Percentiles rank a stretch among this genome's conserved stretches.
Evolutionary conservation across 2,113 vertebrate species (phyloP).

Genomic region (Hemicordylus capensis): DNA sequence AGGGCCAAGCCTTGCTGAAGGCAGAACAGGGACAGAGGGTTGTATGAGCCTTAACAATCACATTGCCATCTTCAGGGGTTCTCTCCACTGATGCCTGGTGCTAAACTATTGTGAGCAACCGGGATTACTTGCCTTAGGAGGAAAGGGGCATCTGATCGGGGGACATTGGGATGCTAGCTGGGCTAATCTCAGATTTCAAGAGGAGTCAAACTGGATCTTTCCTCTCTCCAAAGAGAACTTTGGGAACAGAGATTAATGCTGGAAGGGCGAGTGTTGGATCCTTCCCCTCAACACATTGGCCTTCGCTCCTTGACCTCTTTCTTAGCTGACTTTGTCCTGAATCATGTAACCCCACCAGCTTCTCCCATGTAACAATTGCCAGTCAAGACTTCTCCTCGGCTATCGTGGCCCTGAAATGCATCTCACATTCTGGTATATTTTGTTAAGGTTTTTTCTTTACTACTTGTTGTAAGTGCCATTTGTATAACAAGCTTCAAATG

Average conservation of each 20-base stretch:
- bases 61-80: neutral
- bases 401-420: conserved; percentile 69
- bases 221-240: neutral
- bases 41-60: conserved; percentile 61
- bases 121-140: conserved; percentile 33
- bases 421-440: conserved; percentile 70
- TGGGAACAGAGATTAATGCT: neutral
- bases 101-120: conserved; percentile 55
- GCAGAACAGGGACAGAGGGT: conserved; percentile 11
- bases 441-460: conserved; percentile 76
- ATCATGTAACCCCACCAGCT: conserved; percentile 44
- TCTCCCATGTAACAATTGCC: conserved; percentile 49
- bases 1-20: neutral
- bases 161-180: neutral
- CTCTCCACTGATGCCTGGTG: conserved; percentile 62
- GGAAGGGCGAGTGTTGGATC: conserved; percentile 44
- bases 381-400: conserved; percentile 49
- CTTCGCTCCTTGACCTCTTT: neutral
- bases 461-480: conserved; percentile 93
- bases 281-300: conserved; percentile 31
- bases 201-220: neutral
- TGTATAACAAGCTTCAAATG: conserved; percentile 93
- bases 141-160: neutral
- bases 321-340: neutral
- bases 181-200: too few relatives aligned